Conservation (phyloP, 2,113 vertebrate genomes). For the Pseudonaja textilis region DNA sequence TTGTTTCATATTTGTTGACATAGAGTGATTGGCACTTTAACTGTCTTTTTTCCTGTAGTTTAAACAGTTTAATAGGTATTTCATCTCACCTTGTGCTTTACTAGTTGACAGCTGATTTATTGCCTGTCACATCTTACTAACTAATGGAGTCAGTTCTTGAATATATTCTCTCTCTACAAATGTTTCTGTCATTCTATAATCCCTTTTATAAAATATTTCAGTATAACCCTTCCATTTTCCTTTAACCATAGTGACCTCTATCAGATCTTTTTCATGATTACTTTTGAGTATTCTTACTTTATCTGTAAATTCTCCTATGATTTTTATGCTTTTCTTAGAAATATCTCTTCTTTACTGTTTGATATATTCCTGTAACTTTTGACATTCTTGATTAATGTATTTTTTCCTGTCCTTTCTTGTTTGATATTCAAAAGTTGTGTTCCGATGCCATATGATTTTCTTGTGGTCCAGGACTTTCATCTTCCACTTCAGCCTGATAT, state of each 20-base stretch:
- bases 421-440: background rate
- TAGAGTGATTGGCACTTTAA: background rate
- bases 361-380: background rate
- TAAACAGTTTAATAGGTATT: background rate
- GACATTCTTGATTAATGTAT: background rate
- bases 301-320: background rate
- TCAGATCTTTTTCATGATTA: background rate
- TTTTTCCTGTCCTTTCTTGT: background rate
- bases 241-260: background rate
- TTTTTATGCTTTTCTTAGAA: background rate
- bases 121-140: background rate
- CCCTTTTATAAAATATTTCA: background rate
- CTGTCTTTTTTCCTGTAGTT: background rate
- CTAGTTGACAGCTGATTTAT: background rate
- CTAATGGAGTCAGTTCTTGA: background rate
- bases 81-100: background rate
- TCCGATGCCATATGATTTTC: background rate
- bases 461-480: background rate
- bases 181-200: background rate
- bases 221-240: background rate
- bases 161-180: background rate
- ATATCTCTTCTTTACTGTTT: background rate
- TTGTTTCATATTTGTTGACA: background rate
- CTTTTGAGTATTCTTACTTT: background rate
- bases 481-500: background rate